These are phyloP conservation scores for Anhinga anhinga DNA, from an alignment of 2,113 vertebrate genomes.

Conservation along the genomic window DNA sequence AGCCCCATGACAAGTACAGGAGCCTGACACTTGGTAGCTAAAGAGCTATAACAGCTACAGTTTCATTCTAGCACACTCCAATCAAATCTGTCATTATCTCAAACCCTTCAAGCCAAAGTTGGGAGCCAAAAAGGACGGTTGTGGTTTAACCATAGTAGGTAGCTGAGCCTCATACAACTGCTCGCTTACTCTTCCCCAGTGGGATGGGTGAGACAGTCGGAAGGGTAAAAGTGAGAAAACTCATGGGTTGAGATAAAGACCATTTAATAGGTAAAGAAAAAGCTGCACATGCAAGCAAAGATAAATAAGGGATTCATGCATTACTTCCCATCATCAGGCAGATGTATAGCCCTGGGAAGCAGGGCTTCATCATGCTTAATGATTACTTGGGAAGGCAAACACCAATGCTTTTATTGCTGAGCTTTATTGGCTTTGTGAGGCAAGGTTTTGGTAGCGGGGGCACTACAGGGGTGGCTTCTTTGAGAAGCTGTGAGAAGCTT, in stretches of 20 bases:
- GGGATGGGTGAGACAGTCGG: neutral
- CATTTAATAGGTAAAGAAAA: neutral
- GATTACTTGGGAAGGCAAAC: neutral
- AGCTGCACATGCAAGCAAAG: rapidly evolving
- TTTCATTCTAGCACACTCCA: neutral
- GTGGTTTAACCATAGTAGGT: neutral
- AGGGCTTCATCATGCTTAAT: neutral
- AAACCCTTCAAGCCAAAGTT: neutral
- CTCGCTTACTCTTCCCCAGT: neutral
- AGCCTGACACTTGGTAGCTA: neutral
- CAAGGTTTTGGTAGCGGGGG: neutral
- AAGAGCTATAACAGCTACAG: neutral
- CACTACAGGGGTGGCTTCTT: neutral
- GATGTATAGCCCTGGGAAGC: neutral
- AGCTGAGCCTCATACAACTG: neutral
- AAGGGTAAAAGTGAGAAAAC: neutral
- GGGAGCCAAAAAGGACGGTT: neutral
- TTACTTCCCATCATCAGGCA: neutral
- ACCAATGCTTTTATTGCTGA: neutral
- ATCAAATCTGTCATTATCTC: neutral
- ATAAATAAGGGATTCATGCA: neutral
- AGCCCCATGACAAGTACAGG: neutral
- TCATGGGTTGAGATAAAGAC: neutral
- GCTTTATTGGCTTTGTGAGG: neutral
- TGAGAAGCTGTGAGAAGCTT: neutral